phyloP scores from a whole-genome alignment of 2,888 invertebrate species.

The Eremobia ochroleuca region DNA sequence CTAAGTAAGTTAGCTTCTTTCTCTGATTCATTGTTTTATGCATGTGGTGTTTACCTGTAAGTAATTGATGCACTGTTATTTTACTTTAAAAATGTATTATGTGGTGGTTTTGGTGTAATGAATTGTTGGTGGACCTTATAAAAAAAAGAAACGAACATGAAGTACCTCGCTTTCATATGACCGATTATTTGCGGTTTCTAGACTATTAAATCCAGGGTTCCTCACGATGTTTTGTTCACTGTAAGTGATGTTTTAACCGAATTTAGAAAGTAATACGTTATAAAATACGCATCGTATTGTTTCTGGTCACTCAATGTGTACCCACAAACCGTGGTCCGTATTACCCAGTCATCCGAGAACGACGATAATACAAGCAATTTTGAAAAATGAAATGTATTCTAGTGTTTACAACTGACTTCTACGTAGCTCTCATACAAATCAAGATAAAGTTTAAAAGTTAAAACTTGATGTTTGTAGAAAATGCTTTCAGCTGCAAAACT shows the following conservation, averaged over 20 bases:
- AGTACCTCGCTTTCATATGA: not conserved
- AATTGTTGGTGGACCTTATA: too few relatives aligned
- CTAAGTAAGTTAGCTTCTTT: too few relatives aligned
- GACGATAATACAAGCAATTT: not conserved
- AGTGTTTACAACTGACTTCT: not conserved
- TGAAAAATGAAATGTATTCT: not conserved
- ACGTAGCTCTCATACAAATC: not conserved
- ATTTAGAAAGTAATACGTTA: not conserved
- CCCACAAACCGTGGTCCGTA: too few relatives aligned
- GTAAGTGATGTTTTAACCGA: not conserved
- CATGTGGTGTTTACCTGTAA: too few relatives aligned
- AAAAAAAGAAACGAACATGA: slow-evolving; percentile 2
- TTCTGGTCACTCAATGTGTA: not conserved
- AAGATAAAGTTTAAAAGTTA: not conserved
- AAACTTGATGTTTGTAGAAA: not conserved
- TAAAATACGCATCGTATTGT: not conserved
- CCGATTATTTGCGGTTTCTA: slow-evolving; percentile 24
- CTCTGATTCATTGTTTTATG: too few relatives aligned
- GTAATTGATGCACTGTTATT: too few relatives aligned
- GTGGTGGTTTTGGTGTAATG: too few relatives aligned
- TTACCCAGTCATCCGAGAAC: not conserved
- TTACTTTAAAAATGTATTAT: too few relatives aligned
- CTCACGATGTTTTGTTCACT: not conserved
- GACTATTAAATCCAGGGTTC: slow-evolving; percentile 26
- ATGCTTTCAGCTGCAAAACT: not conserved